Base-by-base conservation (phyloP, 2,797 vertebrate genomes). In the Pseudomugil gertrudae region DNA sequence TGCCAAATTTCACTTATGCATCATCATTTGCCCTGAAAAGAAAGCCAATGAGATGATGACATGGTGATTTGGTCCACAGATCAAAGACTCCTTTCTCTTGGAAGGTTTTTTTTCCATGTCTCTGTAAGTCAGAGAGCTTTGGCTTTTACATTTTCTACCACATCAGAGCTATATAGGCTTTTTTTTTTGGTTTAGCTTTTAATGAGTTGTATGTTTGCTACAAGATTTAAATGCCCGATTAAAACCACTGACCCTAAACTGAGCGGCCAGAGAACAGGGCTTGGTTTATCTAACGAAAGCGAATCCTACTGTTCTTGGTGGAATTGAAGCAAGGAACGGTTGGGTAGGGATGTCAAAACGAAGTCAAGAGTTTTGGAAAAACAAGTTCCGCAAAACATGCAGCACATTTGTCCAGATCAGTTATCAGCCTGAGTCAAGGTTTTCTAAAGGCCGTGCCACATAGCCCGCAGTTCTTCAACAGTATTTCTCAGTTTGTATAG, bases 181-280 rank as follows among this genome's bases (percentile, higher is more conserved):
- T 14, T 81, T 80, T 83, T 78, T 64, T 32, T 32, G 4, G 32
- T 78, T 66, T 57, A 64, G 76, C 78, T 87, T 89, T 80, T 90
- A 90, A 89, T 77, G 74, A 91, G 81, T 81, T 83, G 84, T 66
- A 70, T 82, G 86, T 87, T 89, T 86, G 81, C 84, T 84, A 84
- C 67, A 63, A 68, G 74, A 79, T 91, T 89, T 88, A 89, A 92
- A 92, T 92, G 87, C 85, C 87, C 85, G 63, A 73, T 45, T 86
- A 76, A 85, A 90, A 84, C 80, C 85, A 45, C 73, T 90, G 90
- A 90, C 83, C 89, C 84, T 61, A 65, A 81, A 78, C 72, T 68
- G 84, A 88, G 80, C 76, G 78, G 76, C 78, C 72, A 78, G 62
- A 69, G 74, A 69, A 70, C n/a, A 26, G 23, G 57, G 54, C 40